Conservation (phyloP, 2,113 vertebrate genomes). For the Burhinus bistriatus region DNA sequence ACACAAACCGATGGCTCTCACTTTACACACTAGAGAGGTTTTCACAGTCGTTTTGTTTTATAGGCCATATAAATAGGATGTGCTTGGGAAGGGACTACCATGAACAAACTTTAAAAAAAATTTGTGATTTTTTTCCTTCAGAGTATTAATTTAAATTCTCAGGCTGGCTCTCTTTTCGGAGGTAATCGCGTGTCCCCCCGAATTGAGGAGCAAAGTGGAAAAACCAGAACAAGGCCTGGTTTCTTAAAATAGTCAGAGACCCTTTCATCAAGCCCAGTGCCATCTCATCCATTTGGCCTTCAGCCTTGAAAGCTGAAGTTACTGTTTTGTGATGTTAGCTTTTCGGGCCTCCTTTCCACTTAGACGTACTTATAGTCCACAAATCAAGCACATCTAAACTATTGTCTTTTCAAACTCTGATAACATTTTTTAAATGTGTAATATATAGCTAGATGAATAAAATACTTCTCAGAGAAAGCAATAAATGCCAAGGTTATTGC, state of each 20-base stretch:
- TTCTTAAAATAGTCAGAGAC: background rate
- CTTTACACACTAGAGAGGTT: background rate
- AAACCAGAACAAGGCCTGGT: background rate
- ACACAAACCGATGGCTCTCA: background rate
- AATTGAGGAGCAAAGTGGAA: background rate
- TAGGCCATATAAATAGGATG: background rate
- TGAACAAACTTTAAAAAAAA: background rate
- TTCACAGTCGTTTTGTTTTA: rapidly evolving
- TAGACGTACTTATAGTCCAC: background rate
- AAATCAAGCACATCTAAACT: background rate
- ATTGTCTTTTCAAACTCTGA: background rate
- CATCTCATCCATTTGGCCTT: background rate
- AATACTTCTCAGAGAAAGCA: background rate
- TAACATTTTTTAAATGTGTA: background rate
- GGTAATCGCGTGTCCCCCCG: background rate
- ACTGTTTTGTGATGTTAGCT: background rate
- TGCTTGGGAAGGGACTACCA: background rate
- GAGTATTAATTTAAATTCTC: background rate
- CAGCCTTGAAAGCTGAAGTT: background rate
- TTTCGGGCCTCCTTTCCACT: background rate
- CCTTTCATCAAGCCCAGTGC: background rate
- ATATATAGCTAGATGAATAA: background rate
- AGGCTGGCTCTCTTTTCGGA: background rate
- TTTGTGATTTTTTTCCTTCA: background rate
- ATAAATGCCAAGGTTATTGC: background rate